A percentile compares a stretch with the other conserved stretches of the same genome.
Evolutionary conservation across 2,888 invertebrate genomes (phyloP).

Genomic region (Diplazon laetatorius): DNA sequence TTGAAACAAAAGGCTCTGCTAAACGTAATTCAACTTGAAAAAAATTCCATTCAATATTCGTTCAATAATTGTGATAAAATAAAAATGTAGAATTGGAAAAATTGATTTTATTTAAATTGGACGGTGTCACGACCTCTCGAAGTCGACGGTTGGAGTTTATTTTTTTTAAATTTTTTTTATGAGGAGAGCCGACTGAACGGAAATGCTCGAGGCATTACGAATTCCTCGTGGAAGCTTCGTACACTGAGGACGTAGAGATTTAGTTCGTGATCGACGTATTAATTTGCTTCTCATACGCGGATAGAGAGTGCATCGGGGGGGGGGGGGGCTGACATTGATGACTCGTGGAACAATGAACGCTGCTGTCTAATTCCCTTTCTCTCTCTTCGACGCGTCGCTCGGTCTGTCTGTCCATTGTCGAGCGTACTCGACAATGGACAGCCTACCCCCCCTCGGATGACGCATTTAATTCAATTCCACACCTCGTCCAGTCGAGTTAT

Average conservation of each 20-base stretch:
- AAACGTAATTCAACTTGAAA: too few relatives aligned
- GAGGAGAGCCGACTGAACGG: too few relatives aligned
- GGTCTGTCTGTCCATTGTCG: constrained; percentile 10
- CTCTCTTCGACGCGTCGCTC: background rate
- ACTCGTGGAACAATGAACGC: constrained; percentile 44
- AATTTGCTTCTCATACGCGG: constrained; percentile 32
- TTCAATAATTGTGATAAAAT: too few relatives aligned
- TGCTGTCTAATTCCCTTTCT: background rate
- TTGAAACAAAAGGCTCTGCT: too few relatives aligned
- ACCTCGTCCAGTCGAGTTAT: constrained; percentile 1
- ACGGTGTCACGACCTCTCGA: too few relatives aligned
- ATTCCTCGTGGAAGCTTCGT: constrained; percentile 45
- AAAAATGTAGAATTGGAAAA: too few relatives aligned
- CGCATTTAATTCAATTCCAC: constrained; percentile 47
- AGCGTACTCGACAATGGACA: constrained; percentile 9
- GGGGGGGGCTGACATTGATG: constrained; percentile 40
- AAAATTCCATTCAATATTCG: too few relatives aligned
- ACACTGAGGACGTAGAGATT: constrained; percentile 26
- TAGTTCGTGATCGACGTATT: constrained; percentile 48
- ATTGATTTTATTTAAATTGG: too few relatives aligned
- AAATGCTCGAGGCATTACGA: constrained; percentile 33
- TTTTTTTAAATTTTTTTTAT: too few relatives aligned
- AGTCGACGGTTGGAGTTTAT: too few relatives aligned
- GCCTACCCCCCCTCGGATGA: background rate
- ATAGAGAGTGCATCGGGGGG: background rate